Conservation (phyloP, 2,797 vertebrate genomes). For the Crocidura indochinensis region DNA sequence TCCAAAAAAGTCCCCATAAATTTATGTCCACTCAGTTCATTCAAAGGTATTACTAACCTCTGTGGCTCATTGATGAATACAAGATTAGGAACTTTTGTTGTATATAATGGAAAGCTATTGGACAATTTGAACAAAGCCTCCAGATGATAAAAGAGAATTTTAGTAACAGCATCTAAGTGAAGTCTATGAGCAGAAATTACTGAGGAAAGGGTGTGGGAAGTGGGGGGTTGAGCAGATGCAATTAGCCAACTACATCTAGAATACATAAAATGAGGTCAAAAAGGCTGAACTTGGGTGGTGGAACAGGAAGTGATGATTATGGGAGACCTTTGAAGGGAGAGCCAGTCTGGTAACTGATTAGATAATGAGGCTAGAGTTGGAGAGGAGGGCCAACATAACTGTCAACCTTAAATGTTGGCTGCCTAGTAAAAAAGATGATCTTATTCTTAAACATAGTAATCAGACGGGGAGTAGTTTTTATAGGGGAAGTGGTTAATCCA, state of each 20-base stretch:
- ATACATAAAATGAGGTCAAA: constrained; percentile 78
- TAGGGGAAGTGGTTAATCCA: constrained; percentile 57
- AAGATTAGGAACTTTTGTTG: background rate
- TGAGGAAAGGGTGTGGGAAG: background rate
- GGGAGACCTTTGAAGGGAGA: constrained; percentile 82
- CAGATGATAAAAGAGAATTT: background rate
- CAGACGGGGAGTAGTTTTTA: constrained; percentile 64
- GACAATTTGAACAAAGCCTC: background rate
- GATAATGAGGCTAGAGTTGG: constrained; percentile 67
- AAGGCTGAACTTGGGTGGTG: constrained; percentile 68
- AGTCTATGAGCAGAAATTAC: background rate
- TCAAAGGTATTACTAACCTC: background rate
- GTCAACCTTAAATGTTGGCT: constrained; percentile 53
- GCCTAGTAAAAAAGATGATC: constrained; percentile 70
- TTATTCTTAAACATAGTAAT: constrained; percentile 65
- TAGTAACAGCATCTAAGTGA: background rate
- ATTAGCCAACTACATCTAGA: constrained; percentile 74
- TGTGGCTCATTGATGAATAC: background rate
- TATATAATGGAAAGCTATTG: background rate
- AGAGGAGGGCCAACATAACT: constrained; percentile 78
- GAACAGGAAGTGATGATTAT: constrained; percentile 79
- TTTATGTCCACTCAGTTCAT: constrained; percentile 11
- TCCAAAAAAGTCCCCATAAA: constrained; percentile 7
- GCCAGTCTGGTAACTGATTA: constrained; percentile 81
- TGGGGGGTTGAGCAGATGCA: constrained; percentile 38